Evolutionary conservation across 2,113 vertebrate species (phyloP), one percentile per base, ranked within the genome.

Genomic region (Sciurus niger): DNA sequence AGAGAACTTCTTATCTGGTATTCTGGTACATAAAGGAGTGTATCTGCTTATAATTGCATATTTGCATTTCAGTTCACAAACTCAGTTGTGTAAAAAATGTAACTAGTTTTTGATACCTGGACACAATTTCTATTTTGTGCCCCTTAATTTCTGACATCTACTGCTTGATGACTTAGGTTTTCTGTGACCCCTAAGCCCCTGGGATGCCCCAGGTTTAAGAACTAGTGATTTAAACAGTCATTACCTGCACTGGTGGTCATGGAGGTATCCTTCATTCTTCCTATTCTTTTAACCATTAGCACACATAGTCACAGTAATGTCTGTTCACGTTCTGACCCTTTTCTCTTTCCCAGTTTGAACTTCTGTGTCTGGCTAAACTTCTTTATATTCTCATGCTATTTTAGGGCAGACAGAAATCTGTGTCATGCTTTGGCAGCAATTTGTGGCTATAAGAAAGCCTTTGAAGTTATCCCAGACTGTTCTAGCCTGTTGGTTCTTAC

Each of bases 251-350:
- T 24, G 22, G 18, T 32, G 40, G 16, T 18, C 67, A 48, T 0
- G 1, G 11, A 55, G 40, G 22, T 5, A 2, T 32, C 46, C 25
- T 67, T n/a, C 20, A 51, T 65, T 63, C 20, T 24, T 43, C 76
- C 24, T 37, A 0, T 24, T 32, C 48, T 68, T 58, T 53, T 53
- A 24, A 1, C 4, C 37, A 2, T 43, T 46, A n/a, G 4, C 2
- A 20, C n/a, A 68, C 2, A 86, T 4, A 0, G 1, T 70, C 18
- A 25, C 0, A 8, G 17, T 37, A 12, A 16, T 53, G 78, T 68
- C 37, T 17, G 46, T 55, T 16, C 25, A 8, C 32, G 34, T 37
- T 37, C 28, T 8, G 40, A 51, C 11, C 25, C 40, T 70, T 40
- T 51, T 40, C 40, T 80, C 37, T 60, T 51, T 13, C 63, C 30